Evolutionary conservation across 2,113 vertebrate genomes (phyloP).

Genomic region (Onychostruthus taczanowskii): DNA sequence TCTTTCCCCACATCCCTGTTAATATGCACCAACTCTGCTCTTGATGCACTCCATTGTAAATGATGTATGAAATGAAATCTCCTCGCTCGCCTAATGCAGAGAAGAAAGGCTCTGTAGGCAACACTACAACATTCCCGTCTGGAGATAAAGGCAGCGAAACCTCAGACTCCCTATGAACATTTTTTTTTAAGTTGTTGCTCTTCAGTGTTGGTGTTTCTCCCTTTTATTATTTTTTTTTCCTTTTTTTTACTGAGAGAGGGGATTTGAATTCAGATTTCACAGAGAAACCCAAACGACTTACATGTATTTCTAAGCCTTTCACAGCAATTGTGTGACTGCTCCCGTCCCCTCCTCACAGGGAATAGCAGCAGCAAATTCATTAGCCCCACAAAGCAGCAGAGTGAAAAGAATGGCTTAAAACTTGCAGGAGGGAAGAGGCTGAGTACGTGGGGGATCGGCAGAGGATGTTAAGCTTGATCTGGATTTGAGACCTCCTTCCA

Average conservation of each 20-base stretch:
- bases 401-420: constrained; percentile 38
- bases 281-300: constrained; percentile 32
- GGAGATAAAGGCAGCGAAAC: constrained; percentile 32
- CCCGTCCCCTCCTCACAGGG: background rate
- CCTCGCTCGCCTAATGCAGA: constrained; percentile 51
- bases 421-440: constrained; percentile 1
- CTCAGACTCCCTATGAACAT: constrained; percentile 23
- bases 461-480: constrained; percentile 13
- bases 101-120: constrained; percentile 64
- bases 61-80: constrained; percentile 71
- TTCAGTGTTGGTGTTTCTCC: constrained; percentile 31
- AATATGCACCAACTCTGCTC: constrained; percentile 52
- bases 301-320: constrained; percentile 43
- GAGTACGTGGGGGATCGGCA: background rate
- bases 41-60: constrained; percentile 59
- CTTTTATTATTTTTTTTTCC: background rate
- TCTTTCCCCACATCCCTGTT: constrained; percentile 42
- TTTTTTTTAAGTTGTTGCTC: constrained; percentile 34
- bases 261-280: constrained; percentile 54
- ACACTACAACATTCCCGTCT: background rate
- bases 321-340: background rate
- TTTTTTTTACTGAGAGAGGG: background rate
- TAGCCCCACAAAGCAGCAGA: constrained; percentile 29
- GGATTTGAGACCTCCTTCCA: constrained; percentile 51
- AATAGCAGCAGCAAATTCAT: constrained; percentile 33